Conservation (phyloP, 2,888 invertebrate species). For the Spodoptera picta region DNA sequence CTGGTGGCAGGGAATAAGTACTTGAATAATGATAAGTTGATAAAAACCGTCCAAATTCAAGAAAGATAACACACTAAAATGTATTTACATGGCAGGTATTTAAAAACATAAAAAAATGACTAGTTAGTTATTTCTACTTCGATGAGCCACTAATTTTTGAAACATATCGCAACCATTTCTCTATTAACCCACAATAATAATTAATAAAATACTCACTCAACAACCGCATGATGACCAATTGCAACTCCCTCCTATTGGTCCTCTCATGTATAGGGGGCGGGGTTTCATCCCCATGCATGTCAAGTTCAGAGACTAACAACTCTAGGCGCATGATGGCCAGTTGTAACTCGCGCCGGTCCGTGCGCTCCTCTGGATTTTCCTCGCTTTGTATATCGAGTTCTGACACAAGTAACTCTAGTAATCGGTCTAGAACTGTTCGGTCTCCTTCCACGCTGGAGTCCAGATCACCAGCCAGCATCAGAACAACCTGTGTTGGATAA, state of each 20-base stretch:
- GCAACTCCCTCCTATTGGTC: constrained; percentile 94
- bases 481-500: constrained; percentile 89
- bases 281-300: constrained; percentile 87
- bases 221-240: constrained; percentile 95
- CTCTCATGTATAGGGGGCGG: constrained; percentile 89
- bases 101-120: too few relatives aligned
- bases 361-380: constrained; percentile 87
- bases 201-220: constrained; percentile 90
- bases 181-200: background rate
- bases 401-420: constrained; percentile 92
- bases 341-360: constrained; percentile 94
- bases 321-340: constrained; percentile 95
- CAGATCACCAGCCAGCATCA: constrained; percentile 96
- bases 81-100: too few relatives aligned
- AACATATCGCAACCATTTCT: too few relatives aligned
- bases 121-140: too few relatives aligned
- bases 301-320: constrained; percentile 92
- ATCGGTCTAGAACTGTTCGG: constrained; percentile 92
- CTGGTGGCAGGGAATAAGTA: constrained; percentile 65
- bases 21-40: too few relatives aligned
- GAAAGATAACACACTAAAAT: too few relatives aligned
- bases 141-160: too few relatives aligned
- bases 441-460: constrained; percentile 95
- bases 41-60: too few relatives aligned
- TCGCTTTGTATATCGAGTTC: constrained; percentile 91